Evolutionary conservation across 2,113 vertebrate genomes (phyloP), one percentile per base, ranked within the genome.

Genomic region (Naja naja): DNA sequence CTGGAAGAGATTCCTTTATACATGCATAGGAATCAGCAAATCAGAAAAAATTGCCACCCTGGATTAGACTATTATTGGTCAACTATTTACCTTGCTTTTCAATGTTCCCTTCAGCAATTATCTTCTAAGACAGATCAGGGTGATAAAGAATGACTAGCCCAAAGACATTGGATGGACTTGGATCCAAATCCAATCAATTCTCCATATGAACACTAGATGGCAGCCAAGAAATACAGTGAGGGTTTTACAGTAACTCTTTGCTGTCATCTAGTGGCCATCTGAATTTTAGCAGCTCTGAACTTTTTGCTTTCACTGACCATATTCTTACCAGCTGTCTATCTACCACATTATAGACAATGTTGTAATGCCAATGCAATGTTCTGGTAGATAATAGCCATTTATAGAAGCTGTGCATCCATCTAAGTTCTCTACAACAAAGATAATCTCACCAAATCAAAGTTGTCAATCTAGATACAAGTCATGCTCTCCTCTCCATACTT

Each of bases 301-400:
- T 43, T 81, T 81, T 34, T 95, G 10, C 3, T 93, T 88, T 91
- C 87, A 2, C 1, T 60, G 93, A 86, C 5, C 34, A 94, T 53
- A 47, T 47, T 94, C 93, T 88, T 92, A 94, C 86, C 47, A 91
- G 56, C 34, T 94, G 9, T 9, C 91, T 87, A 43, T 92, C 92
- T 94, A 20, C 20, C 87, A 93, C 56, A 91, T 95, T 0, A 56
- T 90, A 92, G 55, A 27, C 89, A 85, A 25, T 45, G 43, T 58
- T 94, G 94, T 91, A 95, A 87, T 93, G 34, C 16, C 96, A 93
- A 95, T 90, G 94, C 92, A 96, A 93, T 95, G 94, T 91, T 94
- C 25, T 92, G 85, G 23, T 55, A 88, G 87, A 39, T 85, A 85
- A 88, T 52, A 89, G 30, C 1, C 27, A 85, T 94, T 93, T 94